These are phyloP conservation scores for Zhengitettix transpicula DNA, from an alignment of 2,888 invertebrate genomes.

Conservation along the genomic window DNA sequence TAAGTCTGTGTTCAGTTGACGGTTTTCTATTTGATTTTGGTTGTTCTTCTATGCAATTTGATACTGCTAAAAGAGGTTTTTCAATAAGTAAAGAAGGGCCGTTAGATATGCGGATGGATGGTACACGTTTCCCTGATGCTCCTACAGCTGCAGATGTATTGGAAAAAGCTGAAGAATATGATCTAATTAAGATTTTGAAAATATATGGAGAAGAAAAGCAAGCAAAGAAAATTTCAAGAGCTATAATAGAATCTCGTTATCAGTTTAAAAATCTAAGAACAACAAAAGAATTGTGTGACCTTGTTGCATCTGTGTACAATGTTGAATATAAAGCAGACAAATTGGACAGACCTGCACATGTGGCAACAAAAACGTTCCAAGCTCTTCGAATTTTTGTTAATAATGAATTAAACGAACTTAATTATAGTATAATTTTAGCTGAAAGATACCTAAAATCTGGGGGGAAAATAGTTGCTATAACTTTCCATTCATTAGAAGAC, in stretches of 20 bases:
- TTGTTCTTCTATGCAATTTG: conserved; percentile 90
- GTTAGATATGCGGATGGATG: conserved; percentile 93
- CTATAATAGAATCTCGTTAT: conserved; percentile 68
- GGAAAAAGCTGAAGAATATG: conserved; percentile 57
- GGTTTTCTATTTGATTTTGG: conserved; percentile 86
- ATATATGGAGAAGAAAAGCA: conserved; percentile 82
- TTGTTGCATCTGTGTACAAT: conserved; percentile 46
- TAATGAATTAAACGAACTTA: conserved; percentile 88
- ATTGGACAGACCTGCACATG: conserved; percentile 55
- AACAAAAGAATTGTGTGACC: conserved; percentile 62
- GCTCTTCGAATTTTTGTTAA: conserved; percentile 90
- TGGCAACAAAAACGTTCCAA: conserved; percentile 85
- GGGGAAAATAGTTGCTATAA: conserved; percentile 64
- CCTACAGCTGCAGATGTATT: conserved; percentile 80
- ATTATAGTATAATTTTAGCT: conserved; percentile 69
- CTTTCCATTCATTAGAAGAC: conserved; percentile 90
- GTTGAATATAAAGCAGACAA: conserved; percentile 46
- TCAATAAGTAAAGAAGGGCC: conserved; percentile 70
- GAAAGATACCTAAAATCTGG: conserved; percentile 57
- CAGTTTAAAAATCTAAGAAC: conserved; percentile 59
- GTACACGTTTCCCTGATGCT: conserved; percentile 44
- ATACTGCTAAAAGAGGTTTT: conserved; percentile 67
- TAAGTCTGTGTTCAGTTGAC: conserved; percentile 56
- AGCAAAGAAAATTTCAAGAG: conserved; percentile 71
- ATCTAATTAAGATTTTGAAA: conserved; percentile 70